Evolutionary conservation across 2,888 invertebrate species (phyloP).

Genomic region (Mactromeris polynyma): DNA sequence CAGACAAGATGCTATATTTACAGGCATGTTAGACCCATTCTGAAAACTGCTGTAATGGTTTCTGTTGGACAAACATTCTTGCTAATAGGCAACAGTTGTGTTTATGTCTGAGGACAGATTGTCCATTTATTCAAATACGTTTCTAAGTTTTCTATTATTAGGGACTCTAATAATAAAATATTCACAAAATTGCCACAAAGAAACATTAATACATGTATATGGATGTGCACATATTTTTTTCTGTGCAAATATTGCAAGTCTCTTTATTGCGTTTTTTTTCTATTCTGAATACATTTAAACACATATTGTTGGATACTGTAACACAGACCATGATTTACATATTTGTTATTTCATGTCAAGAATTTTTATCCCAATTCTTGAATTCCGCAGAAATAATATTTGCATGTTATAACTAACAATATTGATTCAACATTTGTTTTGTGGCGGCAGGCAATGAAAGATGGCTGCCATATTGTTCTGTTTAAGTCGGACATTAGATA

Average conservation of each 20-base stretch:
- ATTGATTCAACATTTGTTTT: constrained; percentile 11
- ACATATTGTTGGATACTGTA: background rate
- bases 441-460: background rate
- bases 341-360: background rate
- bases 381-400: constrained; percentile 10
- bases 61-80: too few relatives aligned
- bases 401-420: constrained; percentile 16
- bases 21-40: too few relatives aligned
- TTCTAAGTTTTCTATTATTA: too few relatives aligned
- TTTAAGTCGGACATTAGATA: too few relatives aligned
- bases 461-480: background rate
- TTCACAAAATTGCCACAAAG: too few relatives aligned
- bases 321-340: background rate
- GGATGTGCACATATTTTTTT: background rate
- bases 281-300: background rate
- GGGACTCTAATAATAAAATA: too few relatives aligned
- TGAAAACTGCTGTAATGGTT: too few relatives aligned
- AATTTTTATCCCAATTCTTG: background rate
- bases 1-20: too few relatives aligned
- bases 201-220: too few relatives aligned
- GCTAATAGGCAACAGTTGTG: too few relatives aligned
- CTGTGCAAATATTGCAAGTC: background rate
- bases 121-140: too few relatives aligned
- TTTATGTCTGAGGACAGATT: too few relatives aligned
- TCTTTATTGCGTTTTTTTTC: background rate